Evolutionary conservation across 2,113 vertebrate species (phyloP), one percentile per base, ranked within the genome.

Genomic region (Oncorhynchus tshawytscha): DNA sequence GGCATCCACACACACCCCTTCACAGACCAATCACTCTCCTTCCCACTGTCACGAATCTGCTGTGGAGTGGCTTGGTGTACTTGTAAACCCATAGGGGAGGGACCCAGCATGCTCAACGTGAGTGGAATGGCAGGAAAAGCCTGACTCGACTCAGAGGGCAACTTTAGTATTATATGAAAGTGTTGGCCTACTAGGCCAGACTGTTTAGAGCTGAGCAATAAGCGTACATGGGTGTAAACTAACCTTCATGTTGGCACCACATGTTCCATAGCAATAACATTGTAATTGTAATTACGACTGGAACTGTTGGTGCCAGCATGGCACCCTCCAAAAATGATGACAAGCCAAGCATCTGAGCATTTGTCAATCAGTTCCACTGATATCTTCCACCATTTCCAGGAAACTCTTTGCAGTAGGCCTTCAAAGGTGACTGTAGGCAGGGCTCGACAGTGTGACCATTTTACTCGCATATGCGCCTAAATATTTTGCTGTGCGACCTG

Each of bases 11-110:
- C 81, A 81, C 87, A 77, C 80, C 77, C 76, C 67, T 71, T 0
- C 15, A 57, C 16, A 22, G 77, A 70, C 85, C 85, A 86, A 84
- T 85, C 78, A n/a, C 39, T 59, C 78, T 73, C 20, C 45, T n/a
- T 27, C 45, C 59, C 45, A n/a, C 7, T 62, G 59, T 62, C n/a
- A 9, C n/a, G 11, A 1, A 22, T 22, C 34, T 45, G 65, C 39
- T 71, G 54, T 69, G 29, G 31, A 39, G 15, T 54, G 68, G 76
- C 16, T 8, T 39, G 13, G 5, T 15, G 18, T n/a, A 48, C 27
- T 49, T 15, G 5, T 54, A 18, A 54, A 45, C 39, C 48, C 75
- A 65, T 64, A 72, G 5, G 25, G 39, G 3, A 25, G 45, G 4
- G 31, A 59, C 18, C 20, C 12, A 27, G 22, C 39, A 20, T 34